Base-by-base conservation (phyloP, 2,113 vertebrate species). In the Ardeotis arabs region DNA sequence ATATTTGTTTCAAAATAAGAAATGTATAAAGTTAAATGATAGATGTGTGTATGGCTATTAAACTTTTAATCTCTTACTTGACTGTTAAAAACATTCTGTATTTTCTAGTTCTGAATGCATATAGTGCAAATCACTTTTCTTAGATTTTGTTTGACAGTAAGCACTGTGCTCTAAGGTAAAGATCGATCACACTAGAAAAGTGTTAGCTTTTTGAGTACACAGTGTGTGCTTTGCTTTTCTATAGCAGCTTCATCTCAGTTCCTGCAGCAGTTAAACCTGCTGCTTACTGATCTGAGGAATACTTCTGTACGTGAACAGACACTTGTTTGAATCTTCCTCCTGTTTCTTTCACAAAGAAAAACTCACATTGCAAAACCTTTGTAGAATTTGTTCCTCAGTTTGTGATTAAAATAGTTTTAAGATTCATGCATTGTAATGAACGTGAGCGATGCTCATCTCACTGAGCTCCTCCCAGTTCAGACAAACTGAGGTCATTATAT, bases 351-450 rank as follows among this genome's bases (percentile, higher is more conserved):
- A 70, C 18, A 2, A 4, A 7, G 41, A 63, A 9, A 41, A 50
- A 22, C 7, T 44, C 10, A 25, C 16, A 7, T 58, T 47, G 31
- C 22, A 50, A 50, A 62, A 63, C 15, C 14, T 33, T 37, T 52
- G 14, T 63, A 37, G 62, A 58, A 64, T 63, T 22, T 19, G 6
- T 49, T 29, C 35, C 31, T 78, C 15, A 2, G 12, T 64, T 89
- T 91, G 23, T 66, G 64, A 93, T 64, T 66, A 44, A 72, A 89
- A 74, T 69, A 73, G 60, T 62, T 90, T 77, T 89, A 62, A 89
- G 90, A 25, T 74, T 75, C n/a, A 37, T 69, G 56, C 74, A 55
- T 94, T 89, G 72, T 68, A 78, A 93, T 78, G 63, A 84, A 93
- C 63, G 29, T 35, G 29, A 95, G n/a, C 3, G n/a, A 80, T 33